Base-by-base conservation (phyloP, 1,140 invertebrate genomes). In the Bombus polaris region DNA sequence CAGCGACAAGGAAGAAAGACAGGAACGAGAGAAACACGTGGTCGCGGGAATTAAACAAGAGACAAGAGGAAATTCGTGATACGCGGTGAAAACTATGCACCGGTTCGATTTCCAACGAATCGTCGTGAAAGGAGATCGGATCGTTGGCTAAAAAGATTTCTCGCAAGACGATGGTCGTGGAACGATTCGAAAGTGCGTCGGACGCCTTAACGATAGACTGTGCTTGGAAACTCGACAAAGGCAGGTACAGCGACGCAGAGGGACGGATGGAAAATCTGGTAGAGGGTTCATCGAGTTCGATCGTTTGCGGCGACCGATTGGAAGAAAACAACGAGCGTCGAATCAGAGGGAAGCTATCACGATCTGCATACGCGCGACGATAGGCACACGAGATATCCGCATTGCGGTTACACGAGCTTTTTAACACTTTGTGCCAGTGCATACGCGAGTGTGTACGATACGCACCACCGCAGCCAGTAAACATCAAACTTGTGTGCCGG, bases 391-490 rank as follows among this genome's bases (percentile, higher is more conserved):
- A 89, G 90, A 92, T 85, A 90, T 92, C 91, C 89, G 91, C 91
- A 92, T 91, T 92, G 91, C 91, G 91, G 91, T 92, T 90, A 90
- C 88, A 87, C 66, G 85, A 82, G 77, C 79, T 89, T 89, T 89
- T 89, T 87, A 89, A 87, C 85, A 83, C 62, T 77, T 89, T 79
- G 88, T 79, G 53, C 83, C 47, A n/a, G 71, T 71, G 47, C 83
- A 80, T 22, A 73, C 65, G 65, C 70, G 68, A 57, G 39, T 77
- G 62, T 80, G 87, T 89, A 73, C 72, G 85, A 39, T 73, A 66
- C 88, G 81, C 85, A 59, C 71, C 68, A 87, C 77, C 88, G 85
- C 77, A 87, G 85, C 76, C 81, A 13, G 88, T 89, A 89, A 89
- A 89, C 88, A 89, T 87, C 71, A 83, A 87, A 81, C 84, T 89